Evolutionary conservation across 2,888 invertebrate genomes (phyloP).

Genomic region (Agriopis marginaria): DNA sequence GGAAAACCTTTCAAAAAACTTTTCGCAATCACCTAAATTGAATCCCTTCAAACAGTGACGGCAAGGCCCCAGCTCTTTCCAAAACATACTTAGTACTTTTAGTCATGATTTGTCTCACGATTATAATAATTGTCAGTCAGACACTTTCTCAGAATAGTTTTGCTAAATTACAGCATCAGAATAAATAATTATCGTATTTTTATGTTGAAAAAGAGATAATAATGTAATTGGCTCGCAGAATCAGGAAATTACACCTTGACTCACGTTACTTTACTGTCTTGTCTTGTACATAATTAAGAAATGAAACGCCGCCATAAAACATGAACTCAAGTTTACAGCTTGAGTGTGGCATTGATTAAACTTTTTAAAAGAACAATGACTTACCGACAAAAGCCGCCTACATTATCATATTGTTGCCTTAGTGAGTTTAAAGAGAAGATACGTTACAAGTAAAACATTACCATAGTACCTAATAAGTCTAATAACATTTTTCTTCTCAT

Average conservation of each 20-base stretch:
- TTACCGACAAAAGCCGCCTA: conserved; percentile 65
- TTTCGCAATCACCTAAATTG: too few relatives aligned
- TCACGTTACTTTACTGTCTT: conserved; percentile 14
- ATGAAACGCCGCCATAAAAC: conserved; percentile 27
- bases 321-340: conserved; percentile 33
- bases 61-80: too few relatives aligned
- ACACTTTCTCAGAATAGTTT: conserved; percentile 19
- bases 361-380: conserved; percentile 63
- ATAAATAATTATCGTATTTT: conserved; percentile 16
- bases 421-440: conserved; percentile 12
- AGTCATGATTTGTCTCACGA: background rate
- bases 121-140: background rate
- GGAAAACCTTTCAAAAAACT: too few relatives aligned
- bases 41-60: too few relatives aligned
- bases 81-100: too few relatives aligned
- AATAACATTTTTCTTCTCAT: background rate
- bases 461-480: too few relatives aligned
- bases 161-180: conserved; percentile 19
- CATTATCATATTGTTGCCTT: conserved; percentile 69
- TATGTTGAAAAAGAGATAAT: conserved; percentile 17
- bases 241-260: conserved; percentile 22
- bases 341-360: conserved; percentile 36
- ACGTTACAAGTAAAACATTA: background rate
- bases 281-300: conserved; percentile 32
- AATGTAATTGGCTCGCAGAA: conserved; percentile 18